These are phyloP conservation scores for Acrobasis suavella DNA, from an alignment of 2,888 invertebrate genomes.

Conservation along the genomic window DNA sequence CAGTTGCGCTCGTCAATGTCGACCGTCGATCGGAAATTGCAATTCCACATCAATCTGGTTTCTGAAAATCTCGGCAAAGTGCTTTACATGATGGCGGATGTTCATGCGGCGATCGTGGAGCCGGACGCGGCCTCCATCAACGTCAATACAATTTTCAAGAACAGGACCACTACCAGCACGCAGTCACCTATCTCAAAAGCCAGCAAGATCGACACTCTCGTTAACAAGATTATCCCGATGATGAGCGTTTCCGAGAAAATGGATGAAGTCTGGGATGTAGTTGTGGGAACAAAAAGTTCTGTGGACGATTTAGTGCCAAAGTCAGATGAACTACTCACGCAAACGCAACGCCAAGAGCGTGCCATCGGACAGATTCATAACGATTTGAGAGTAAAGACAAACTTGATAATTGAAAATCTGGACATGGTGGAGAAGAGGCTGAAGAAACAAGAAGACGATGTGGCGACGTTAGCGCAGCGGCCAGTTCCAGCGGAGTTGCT, in stretches of 20 bases:
- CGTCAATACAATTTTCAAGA: slow-evolving; percentile 74
- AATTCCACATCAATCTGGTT: slow-evolving; percentile 92
- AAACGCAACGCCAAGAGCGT: slow-evolving; percentile 92
- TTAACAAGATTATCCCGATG: slow-evolving; percentile 92
- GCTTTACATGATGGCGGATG: slow-evolving; percentile 89
- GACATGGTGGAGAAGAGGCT: slow-evolving; percentile 92
- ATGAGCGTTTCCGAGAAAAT: slow-evolving; percentile 93
- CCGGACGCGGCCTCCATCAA: slow-evolving; percentile 83
- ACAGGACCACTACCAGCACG: slow-evolving; percentile 83
- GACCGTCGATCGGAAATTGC: slow-evolving; percentile 90
- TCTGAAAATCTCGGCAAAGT: slow-evolving; percentile 92
- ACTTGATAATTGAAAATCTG: slow-evolving; percentile 93
- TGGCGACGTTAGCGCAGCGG: slow-evolving; percentile 88
- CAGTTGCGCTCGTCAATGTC: slow-evolving; percentile 89
- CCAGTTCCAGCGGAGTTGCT: slow-evolving; percentile 88
- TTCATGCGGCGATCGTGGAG: slow-evolving; percentile 92
- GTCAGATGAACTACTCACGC: slow-evolving; percentile 91
- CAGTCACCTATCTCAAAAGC: slow-evolving; percentile 82
- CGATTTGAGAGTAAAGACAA: slow-evolving; percentile 90
- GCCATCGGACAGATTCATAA: slow-evolving; percentile 93
- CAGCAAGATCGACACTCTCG: slow-evolving; percentile 91
- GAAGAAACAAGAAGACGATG: slow-evolving; percentile 93
- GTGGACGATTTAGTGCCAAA: slow-evolving; percentile 93
- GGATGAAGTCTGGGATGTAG: slow-evolving; percentile 96
- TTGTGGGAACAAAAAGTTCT: slow-evolving; percentile 93